Percentiles rank a stretch among this genome's conserved stretches.
phyloP scores from a whole-genome alignment of 2,113 vertebrate species.

The Motacilla tschutschensis region DNA sequence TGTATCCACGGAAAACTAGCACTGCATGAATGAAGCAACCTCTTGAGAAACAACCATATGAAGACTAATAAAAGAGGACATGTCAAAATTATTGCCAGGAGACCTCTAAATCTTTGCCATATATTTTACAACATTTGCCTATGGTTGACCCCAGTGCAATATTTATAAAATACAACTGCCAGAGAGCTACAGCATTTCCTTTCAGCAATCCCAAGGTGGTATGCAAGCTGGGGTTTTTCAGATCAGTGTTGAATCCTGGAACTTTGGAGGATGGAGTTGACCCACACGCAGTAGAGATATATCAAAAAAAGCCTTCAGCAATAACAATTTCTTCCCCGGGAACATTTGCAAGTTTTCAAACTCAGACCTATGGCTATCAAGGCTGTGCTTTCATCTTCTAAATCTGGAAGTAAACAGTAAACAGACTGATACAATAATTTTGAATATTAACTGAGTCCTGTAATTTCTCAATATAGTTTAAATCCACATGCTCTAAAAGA shows the following conservation, averaged over 20 bases:
- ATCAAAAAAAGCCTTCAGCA: not conserved
- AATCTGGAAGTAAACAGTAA: not conserved
- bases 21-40: slow-evolving; percentile 23
- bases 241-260: not conserved
- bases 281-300: not conserved
- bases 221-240: not conserved
- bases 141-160: not conserved
- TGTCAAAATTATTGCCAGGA: slow-evolving; percentile 30
- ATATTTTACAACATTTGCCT: slow-evolving; percentile 12
- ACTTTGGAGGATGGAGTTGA: not conserved
- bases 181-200: not conserved
- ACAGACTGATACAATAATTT: not conserved
- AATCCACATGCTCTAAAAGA: not conserved
- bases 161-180: not conserved
- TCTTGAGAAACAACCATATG: slow-evolving; percentile 13
- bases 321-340: not conserved
- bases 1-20: slow-evolving; percentile 23
- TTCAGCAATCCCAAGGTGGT: not conserved
- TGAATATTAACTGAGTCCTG: not conserved
- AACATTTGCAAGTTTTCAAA: not conserved
- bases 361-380: not conserved
- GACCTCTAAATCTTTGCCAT: slow-evolving; percentile 21
- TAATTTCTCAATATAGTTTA: not conserved
- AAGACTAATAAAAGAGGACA: slow-evolving; percentile 42
- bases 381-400: not conserved